Evolutionary conservation across 2,113 vertebrate genomes (phyloP), one percentile per base, ranked within the genome.

Genomic region (Bombycilla garrulus): DNA sequence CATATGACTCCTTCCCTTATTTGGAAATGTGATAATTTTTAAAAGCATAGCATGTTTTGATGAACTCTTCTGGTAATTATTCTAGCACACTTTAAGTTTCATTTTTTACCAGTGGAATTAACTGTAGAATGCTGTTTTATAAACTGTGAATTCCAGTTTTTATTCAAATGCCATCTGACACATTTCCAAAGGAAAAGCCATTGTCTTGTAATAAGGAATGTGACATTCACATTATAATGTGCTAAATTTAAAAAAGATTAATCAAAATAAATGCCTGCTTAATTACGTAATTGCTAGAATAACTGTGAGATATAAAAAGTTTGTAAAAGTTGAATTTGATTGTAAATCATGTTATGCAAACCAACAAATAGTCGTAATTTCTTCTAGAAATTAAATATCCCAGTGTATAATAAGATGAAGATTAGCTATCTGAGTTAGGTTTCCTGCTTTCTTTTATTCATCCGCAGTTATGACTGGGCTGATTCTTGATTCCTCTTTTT

Each of bases 151-250:
- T 90, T 94, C 79, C 82, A 90, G 14, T 77, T 90, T 83, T 83
- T 62, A 66, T 93, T 89, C 74, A 86, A 88, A 83, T 57, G 58
- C 70, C 29, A 4, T 57, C 73, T 94, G 81, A 90, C 28, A 42
- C n/a, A 35, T 62, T 86, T 90, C 71, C 76, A 90, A 83, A 90
- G 67, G 51, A 90, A 93, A 86, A 83, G 45, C 60, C 57, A 73
- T 90, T 92, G 62, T 88, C 80, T 76, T 76, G 48, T 90, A 95
- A 70, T 50, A 73, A 90, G 64, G 82, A 94, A 88, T 38, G 50
- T 22, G 42, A 29, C 29, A 35, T 83, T 86, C 36, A 73, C 54
- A 22, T 88, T 77, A 66, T 38, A 73, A 72, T 35, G n/a, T 36
- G 26, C 40, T 65, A 72, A 56, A 88, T 69, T 25, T 1, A 67